A percentile compares a stretch with the other conserved stretches of the same genome.
Conservation (phyloP, 2,797 vertebrate genomes). For the Sciurus vulgaris region DNA sequence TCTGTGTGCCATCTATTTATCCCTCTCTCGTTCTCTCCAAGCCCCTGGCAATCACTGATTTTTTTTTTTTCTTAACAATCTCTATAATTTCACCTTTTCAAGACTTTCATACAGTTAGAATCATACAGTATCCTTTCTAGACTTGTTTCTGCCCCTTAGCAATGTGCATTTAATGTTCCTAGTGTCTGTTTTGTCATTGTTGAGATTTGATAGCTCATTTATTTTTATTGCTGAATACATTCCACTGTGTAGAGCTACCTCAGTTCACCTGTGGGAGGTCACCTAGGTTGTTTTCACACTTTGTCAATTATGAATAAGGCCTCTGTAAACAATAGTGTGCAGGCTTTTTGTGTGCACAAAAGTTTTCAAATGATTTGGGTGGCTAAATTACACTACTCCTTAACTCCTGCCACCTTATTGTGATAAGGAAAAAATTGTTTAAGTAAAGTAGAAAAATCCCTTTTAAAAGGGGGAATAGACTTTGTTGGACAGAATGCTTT, state of each 20-base stretch:
- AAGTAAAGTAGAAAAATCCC: background rate
- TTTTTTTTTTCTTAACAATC: background rate
- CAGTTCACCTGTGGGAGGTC: background rate
- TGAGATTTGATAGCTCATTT: background rate
- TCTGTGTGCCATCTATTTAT: background rate
- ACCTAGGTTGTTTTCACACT: background rate
- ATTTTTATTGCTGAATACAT: background rate
- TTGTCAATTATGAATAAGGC: background rate
- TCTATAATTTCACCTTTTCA: background rate
- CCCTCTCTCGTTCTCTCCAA: background rate
- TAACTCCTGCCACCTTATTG: too few relatives aligned
- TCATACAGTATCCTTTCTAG: background rate
- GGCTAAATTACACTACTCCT: background rate
- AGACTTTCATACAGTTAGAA: background rate
- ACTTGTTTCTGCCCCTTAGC: background rate
- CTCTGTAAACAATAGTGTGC: too few relatives aligned
- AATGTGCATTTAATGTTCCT: background rate
- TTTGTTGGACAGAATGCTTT: background rate
- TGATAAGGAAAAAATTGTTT: background rate
- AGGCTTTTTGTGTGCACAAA: background rate
- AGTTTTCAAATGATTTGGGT: background rate
- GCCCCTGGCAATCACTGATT: background rate
- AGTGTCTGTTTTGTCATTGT: background rate
- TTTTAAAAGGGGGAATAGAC: background rate
- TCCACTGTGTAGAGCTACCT: background rate